phyloP scores from a whole-genome alignment of 1,140 invertebrate genomes.

The Vanessa atalanta region DNA sequence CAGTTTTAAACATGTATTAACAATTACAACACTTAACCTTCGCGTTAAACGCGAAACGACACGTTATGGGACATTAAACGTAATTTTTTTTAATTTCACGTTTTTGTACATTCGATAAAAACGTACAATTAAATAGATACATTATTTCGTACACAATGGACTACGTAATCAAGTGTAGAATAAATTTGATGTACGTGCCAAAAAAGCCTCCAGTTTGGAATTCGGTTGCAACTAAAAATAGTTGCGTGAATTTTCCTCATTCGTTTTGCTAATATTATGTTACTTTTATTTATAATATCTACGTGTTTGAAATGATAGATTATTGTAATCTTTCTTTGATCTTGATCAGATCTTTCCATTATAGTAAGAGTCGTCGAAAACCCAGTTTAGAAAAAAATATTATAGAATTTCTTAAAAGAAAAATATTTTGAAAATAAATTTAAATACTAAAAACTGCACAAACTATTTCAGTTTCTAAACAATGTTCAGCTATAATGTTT shows the following conservation, averaged over 20 bases:
- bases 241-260: slow-evolving; percentile 10
- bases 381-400: too few species aligned
- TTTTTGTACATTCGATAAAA: slow-evolving; percentile 12
- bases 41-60: neutral
- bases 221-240: slow-evolving; percentile 1
- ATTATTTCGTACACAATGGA: slow-evolving; percentile 11
- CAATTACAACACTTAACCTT: neutral
- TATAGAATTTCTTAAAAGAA: too few species aligned
- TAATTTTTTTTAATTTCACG: slow-evolving; percentile 16
- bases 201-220: slow-evolving; percentile 15
- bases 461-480: too few species aligned
- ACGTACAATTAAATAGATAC: slow-evolving; percentile 14
- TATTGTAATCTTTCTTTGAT: too few species aligned
- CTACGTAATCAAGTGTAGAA: slow-evolving; percentile 23
- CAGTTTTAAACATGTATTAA: neutral
- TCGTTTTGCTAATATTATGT: slow-evolving; percentile 2
- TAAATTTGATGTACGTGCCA: slow-evolving; percentile 19
- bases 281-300: too few species aligned
- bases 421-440: too few species aligned
- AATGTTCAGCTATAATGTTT: too few species aligned
- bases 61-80: slow-evolving; percentile 8
- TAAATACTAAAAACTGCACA: too few species aligned
- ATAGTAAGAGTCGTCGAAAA: too few species aligned
- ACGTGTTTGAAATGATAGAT: too few species aligned
- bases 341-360: too few species aligned